These are phyloP conservation scores for Sussaba pulchella DNA, from an alignment of 2,888 invertebrate species.

Conservation along the genomic window DNA sequence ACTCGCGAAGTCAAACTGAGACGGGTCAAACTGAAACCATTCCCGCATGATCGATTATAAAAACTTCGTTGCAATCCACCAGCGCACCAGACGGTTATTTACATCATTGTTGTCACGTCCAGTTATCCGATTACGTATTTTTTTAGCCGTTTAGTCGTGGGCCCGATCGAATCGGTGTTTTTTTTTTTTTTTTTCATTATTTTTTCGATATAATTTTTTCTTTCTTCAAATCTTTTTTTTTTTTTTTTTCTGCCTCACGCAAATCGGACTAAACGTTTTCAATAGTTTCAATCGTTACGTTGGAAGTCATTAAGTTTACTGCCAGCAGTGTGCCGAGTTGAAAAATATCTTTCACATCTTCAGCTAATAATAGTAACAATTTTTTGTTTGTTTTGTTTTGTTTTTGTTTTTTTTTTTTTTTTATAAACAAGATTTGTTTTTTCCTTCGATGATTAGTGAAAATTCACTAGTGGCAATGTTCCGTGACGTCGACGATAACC, in stretches of 20 bases:
- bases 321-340: constrained; percentile 56
- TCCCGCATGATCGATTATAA: constrained; percentile 5
- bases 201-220: neutral
- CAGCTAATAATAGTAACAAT: constrained; percentile 18
- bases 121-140: constrained; percentile 36
- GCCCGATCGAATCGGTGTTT: constrained; percentile 27
- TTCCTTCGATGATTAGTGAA: neutral
- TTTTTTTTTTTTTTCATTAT: neutral
- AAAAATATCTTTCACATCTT: constrained; percentile 39
- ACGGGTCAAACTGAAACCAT: too few relatives aligned
- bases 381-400: too few relatives aligned
- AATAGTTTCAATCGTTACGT: constrained; percentile 18
- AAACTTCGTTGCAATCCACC: neutral
- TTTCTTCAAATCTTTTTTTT: neutral
- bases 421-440: constrained; percentile 43
- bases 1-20: too few relatives aligned
- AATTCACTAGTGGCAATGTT: constrained; percentile 93
- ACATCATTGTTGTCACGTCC: constrained; percentile 20
- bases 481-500: constrained; percentile 96
- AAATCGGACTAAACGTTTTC: constrained; percentile 1
- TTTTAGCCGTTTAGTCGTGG: constrained; percentile 26
- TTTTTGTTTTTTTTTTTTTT: too few relatives aligned
- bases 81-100: neutral
- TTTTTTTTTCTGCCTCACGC: constrained; percentile 1
- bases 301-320: constrained; percentile 61